Conservation (phyloP, 2,797 vertebrate genomes). For the Stomatorhinus walkeri region DNA sequence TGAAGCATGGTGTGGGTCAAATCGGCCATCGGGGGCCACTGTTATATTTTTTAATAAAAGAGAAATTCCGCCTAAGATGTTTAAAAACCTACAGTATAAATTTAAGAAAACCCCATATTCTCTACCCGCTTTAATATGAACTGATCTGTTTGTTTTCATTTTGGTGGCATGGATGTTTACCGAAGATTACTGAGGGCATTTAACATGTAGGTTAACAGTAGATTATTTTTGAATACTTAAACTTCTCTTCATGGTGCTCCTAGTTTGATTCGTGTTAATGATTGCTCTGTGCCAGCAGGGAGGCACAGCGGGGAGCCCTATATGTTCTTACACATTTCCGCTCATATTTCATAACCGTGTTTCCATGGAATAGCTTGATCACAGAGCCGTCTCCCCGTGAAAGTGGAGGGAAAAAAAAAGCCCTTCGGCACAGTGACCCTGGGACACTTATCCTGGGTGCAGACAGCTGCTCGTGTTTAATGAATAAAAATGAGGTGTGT, state of each 20-base stretch:
- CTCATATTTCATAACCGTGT: constrained; percentile 10
- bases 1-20: neutral
- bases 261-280: neutral
- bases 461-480: constrained; percentile 24
- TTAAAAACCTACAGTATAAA: neutral
- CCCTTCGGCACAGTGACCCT: neutral
- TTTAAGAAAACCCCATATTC: neutral
- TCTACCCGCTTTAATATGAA: neutral
- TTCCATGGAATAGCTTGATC: neutral
- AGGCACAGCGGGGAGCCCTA: neutral
- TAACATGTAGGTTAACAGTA: neutral
- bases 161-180: neutral
- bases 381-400: neutral
- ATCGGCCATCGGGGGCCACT: neutral
- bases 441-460: neutral
- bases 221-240: neutral
- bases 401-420: neutral
- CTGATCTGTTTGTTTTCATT: neutral
- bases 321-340: neutral
- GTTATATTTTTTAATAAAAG: neutral
- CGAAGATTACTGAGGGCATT: neutral
- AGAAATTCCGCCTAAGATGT: neutral
- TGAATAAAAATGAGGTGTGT: constrained; percentile 27
- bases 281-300: neutral
- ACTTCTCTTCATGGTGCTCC: neutral